A percentile compares a stretch with the other conserved stretches of the same genome.
Conservation (phyloP, 2,113 vertebrate genomes). For the Odocoileus hemionus region DNA sequence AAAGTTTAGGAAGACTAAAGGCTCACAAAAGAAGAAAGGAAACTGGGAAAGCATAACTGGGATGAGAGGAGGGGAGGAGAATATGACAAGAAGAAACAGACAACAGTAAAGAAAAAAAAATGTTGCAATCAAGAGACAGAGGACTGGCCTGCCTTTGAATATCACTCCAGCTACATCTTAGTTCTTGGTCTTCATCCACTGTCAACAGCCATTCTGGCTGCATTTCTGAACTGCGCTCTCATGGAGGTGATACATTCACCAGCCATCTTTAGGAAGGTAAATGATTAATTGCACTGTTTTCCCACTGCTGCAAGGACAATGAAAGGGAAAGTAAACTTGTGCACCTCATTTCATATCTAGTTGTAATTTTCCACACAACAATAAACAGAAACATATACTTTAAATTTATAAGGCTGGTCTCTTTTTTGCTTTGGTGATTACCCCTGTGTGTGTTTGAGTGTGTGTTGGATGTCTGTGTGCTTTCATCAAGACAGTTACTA, state of each 20-base stretch:
- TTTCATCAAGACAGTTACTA: slow-evolving; percentile 60
- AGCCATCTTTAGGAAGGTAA: slow-evolving; percentile 77
- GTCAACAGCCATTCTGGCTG: slow-evolving; percentile 79
- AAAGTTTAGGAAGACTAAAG: slow-evolving; percentile 64
- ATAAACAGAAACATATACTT: slow-evolving; percentile 68
- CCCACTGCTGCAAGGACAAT: slow-evolving; percentile 76
- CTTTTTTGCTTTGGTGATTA: neutral
- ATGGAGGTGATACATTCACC: slow-evolving; percentile 73
- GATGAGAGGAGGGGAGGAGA: slow-evolving; percentile 63
- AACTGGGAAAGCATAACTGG: slow-evolving; percentile 68
- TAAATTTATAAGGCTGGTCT: slow-evolving; percentile 52
- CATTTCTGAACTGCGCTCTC: slow-evolving; percentile 70
- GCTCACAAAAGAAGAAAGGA: slow-evolving; percentile 67
- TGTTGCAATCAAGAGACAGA: slow-evolving; percentile 76
- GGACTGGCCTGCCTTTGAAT: slow-evolving; percentile 75
- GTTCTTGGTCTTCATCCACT: slow-evolving; percentile 76
- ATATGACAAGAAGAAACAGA: slow-evolving; percentile 69
- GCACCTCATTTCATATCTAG: slow-evolving; percentile 69
- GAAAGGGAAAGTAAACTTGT: slow-evolving; percentile 76
- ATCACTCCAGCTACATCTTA: slow-evolving; percentile 75
- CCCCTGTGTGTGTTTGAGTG: neutral
- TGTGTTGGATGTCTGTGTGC: neutral
- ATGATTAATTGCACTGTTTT: slow-evolving; percentile 75
- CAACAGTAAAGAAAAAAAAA: slow-evolving; percentile 64
- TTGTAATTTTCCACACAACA: slow-evolving; percentile 73